phyloP scores from a whole-genome alignment of 2,113 vertebrate species.

The Crotalus helleri region DNA sequence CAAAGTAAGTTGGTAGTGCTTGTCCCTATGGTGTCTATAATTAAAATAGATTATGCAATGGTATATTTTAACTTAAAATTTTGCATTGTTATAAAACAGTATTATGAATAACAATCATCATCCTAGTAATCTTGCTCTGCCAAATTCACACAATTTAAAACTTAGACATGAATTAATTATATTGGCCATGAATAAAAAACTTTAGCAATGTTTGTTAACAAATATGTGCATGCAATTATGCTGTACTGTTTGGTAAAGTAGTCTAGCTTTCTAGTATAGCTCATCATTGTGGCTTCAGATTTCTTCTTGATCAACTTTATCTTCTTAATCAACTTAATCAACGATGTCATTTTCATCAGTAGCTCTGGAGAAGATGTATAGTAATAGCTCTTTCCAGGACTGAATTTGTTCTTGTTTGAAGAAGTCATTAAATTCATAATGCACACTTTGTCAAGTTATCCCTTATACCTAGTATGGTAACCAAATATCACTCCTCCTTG shows the following conservation, averaged over 20 bases:
- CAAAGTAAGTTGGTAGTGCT: slow-evolving; percentile 42
- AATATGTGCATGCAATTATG: background rate
- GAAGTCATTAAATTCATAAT: background rate
- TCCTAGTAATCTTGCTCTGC: background rate
- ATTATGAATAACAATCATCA: background rate
- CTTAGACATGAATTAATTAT: background rate
- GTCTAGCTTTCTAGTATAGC: background rate
- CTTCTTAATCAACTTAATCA: background rate
- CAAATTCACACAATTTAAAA: background rate
- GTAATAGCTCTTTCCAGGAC: background rate
- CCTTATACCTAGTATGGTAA: background rate
- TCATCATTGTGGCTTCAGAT: background rate
- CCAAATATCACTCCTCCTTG: background rate
- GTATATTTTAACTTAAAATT: slow-evolving; percentile 3
- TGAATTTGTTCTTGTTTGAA: background rate
- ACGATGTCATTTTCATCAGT: background rate
- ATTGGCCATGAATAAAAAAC: background rate
- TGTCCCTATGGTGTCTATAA: slow-evolving; percentile 31
- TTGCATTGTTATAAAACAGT: background rate
- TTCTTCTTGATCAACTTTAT: too few species aligned
- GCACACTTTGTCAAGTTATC: background rate
- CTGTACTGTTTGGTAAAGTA: background rate
- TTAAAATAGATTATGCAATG: slow-evolving; percentile 25
- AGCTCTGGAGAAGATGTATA: background rate
- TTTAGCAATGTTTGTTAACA: background rate